These are phyloP conservation scores for Lithodes maja DNA, from an alignment of 2,888 invertebrate species.

Conservation along the genomic window DNA sequence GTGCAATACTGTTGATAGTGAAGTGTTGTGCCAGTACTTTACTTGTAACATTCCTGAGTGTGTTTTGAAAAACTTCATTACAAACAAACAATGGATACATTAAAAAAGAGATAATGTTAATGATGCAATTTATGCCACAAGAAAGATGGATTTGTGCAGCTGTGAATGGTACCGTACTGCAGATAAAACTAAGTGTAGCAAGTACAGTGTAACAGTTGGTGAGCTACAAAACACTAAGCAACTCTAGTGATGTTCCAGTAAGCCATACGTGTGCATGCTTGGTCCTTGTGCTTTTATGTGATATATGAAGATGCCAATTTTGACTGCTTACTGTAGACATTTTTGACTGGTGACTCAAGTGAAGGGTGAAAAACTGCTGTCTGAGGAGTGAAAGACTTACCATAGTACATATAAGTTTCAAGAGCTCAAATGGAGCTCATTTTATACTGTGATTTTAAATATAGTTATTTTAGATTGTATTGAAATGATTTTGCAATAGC, in stretches of 20 bases:
- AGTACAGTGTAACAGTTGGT: background rate
- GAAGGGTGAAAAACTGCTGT: too few species aligned
- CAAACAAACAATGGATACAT: too few species aligned
- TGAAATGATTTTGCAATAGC: conserved; percentile 47
- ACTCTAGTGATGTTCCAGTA: background rate
- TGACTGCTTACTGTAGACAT: conserved; percentile 19
- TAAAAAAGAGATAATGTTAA: too few species aligned
- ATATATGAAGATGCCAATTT: conserved; percentile 52
- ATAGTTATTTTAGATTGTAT: conserved; percentile 46
- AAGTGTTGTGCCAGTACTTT: background rate
- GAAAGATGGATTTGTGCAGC: too few species aligned
- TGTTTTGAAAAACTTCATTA: too few species aligned
- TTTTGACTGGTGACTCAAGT: background rate
- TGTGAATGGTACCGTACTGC: too few species aligned
- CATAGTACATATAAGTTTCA: background rate
- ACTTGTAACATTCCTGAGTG: too few species aligned
- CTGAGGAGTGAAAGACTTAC: background rate
- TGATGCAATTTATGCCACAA: too few species aligned
- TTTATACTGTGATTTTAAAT: conserved; percentile 65
- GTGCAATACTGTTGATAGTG: background rate
- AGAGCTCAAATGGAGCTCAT: conserved; percentile 25
- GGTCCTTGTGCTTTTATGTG: conserved; percentile 30
- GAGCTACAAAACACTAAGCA: background rate
- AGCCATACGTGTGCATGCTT: background rate
- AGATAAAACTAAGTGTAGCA: too few species aligned